These are phyloP conservation scores for Trematomus bernacchii DNA, from an alignment of 2,797 vertebrate species.

Conservation along the genomic window DNA sequence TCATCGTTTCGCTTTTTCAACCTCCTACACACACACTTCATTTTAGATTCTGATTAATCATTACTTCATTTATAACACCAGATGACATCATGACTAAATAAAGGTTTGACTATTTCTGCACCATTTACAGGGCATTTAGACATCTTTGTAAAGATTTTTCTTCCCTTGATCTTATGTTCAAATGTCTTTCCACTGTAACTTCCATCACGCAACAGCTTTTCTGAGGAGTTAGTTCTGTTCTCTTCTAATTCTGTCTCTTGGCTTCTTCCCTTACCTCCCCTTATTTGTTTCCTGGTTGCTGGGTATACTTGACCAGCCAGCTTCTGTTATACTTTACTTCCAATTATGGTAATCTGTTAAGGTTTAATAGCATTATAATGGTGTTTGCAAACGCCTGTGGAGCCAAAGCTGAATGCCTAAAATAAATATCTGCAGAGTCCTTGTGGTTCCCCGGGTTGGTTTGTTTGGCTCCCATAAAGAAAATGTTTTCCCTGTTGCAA, in stretches of 20 bases:
- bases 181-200: conserved; percentile 40
- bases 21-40: conserved; percentile 32
- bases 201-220: conserved; percentile 17
- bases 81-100: conserved; percentile 37
- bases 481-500: conserved; percentile 6
- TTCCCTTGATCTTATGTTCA: background rate
- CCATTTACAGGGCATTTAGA: conserved; percentile 9
- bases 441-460: conserved; percentile 16
- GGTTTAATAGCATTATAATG: conserved; percentile 59
- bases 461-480: conserved; percentile 20
- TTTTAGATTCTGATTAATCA: conserved; percentile 35
- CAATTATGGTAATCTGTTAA: conserved; percentile 53
- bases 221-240: conserved; percentile 19
- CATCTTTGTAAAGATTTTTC: background rate
- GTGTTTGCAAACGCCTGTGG: conserved; percentile 43
- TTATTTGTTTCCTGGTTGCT: conserved; percentile 37
- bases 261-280: conserved; percentile 21
- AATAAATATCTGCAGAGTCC: conserved; percentile 43
- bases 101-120: conserved; percentile 6
- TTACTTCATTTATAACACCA: conserved; percentile 36
- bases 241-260: conserved; percentile 27
- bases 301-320: conserved; percentile 8
- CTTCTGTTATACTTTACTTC: conserved; percentile 45
- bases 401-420: conserved; percentile 44
- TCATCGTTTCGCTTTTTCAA: conserved; percentile 47